Conservation (phyloP, 2,888 invertebrate species). For the Rhingia rostrata region DNA sequence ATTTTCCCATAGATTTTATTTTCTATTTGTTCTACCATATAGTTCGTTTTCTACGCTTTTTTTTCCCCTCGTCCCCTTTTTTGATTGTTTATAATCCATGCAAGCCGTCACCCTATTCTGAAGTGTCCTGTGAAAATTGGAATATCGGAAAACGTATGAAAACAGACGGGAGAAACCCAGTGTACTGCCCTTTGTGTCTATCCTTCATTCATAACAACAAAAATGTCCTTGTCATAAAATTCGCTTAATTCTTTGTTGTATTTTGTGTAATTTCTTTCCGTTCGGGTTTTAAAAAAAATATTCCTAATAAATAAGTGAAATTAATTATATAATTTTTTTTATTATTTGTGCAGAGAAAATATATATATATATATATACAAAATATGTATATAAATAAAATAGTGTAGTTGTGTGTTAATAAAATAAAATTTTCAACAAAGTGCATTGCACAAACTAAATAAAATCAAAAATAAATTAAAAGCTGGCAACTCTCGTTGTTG, state of each 20-base stretch:
- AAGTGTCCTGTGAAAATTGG: constrained; percentile 41
- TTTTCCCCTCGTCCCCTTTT: neutral
- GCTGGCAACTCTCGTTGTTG: constrained; percentile 51
- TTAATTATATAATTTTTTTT: constrained; percentile 18
- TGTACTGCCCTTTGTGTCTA: constrained; percentile 61
- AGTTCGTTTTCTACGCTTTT: constrained; percentile 34
- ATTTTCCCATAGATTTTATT: constrained; percentile 19
- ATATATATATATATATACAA: constrained; percentile 29
- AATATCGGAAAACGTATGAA: constrained; percentile 50
- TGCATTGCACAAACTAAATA: constrained; percentile 53
- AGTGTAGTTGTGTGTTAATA: constrained; percentile 54
- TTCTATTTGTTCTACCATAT: constrained; percentile 25
- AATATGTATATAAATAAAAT: constrained; percentile 8
- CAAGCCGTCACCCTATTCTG: constrained; percentile 43
- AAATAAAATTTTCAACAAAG: constrained; percentile 29
- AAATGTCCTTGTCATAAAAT: constrained; percentile 51
- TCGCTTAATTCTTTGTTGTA: constrained; percentile 10
- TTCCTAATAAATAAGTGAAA: constrained; percentile 13
- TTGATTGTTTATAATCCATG: constrained; percentile 31
- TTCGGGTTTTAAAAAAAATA: neutral
- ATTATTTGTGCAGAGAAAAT: constrained; percentile 38
- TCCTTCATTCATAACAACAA: constrained; percentile 68
- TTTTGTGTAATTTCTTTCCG: constrained; percentile 12
- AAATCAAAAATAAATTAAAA: constrained; percentile 1
- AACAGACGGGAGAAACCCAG: constrained; percentile 57